phyloP scores from a whole-genome alignment of 2,797 vertebrate species.

The Chaetophractus vellerosus region DNA sequence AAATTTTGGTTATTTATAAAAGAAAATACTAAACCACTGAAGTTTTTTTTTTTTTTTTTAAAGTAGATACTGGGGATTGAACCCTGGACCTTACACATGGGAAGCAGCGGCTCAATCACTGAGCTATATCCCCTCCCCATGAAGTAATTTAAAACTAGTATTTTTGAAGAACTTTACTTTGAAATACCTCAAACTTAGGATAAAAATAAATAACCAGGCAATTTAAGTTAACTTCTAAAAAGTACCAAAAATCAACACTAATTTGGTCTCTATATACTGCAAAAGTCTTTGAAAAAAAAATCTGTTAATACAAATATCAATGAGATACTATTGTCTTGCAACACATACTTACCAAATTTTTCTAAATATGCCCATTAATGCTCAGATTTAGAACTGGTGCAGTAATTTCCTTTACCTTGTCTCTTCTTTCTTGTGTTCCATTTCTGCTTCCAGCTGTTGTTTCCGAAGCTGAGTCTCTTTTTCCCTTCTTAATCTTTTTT shows the following conservation, averaged over 20 bases:
- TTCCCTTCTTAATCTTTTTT: conserved; percentile 97
- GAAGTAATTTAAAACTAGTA: neutral
- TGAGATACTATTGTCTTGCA: neutral
- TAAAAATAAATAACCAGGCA: conserved; percentile 1
- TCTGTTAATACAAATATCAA: neutral
- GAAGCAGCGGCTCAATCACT: too few species aligned
- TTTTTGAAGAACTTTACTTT: conserved; percentile 31
- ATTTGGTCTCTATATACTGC: neutral
- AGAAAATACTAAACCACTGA: neutral
- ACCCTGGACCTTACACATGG: too few species aligned
- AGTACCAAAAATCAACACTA: neutral
- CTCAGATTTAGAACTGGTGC: neutral
- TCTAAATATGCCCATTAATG: neutral
- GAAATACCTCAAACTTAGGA: neutral
- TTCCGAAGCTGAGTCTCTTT: conserved; percentile 96
- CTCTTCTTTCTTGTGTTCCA: conserved; percentile 97
- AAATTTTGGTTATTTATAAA: neutral
- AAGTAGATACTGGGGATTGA: too few species aligned
- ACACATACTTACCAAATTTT: neutral
- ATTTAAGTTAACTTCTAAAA: neutral
- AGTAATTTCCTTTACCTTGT: conserved; percentile 91
- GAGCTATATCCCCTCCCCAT: too few species aligned
- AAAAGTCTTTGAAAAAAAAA: neutral
- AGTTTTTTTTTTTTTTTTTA: neutral
- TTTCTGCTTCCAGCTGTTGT: conserved; percentile 95